A percentile compares a stretch with the other conserved stretches of the same genome.
phyloP scores from a whole-genome alignment of 2,888 invertebrate genomes.

The Euplagia quadripunctaria region DNA sequence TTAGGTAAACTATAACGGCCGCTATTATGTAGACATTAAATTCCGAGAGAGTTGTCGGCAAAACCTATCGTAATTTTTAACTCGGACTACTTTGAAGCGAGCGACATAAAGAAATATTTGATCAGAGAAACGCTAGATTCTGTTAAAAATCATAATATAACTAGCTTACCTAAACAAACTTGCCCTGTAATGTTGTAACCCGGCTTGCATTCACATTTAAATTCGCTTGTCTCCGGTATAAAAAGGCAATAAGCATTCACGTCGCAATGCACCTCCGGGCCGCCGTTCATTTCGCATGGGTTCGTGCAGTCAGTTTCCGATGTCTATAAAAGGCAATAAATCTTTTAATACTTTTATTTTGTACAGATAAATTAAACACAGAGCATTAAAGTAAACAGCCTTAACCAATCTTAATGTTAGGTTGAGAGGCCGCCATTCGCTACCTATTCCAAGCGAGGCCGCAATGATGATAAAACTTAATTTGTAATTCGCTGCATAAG shows the following conservation, averaged over 20 bases:
- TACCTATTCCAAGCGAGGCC: background rate
- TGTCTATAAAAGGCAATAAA: slow-evolving; percentile 81
- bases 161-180: slow-evolving; percentile 89
- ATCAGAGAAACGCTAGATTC: background rate
- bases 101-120: too few relatives aligned
- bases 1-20: too few relatives aligned
- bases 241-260: slow-evolving; percentile 95
- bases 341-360: background rate
- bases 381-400: too few relatives aligned
- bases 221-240: slow-evolving; percentile 93
- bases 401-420: too few relatives aligned
- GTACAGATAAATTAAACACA: too few relatives aligned
- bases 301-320: slow-evolving; percentile 95
- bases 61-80: too few relatives aligned
- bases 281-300: slow-evolving; percentile 95
- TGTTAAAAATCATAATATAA: background rate
- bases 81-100: too few relatives aligned
- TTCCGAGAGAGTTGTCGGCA: too few relatives aligned
- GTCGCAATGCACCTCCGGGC: slow-evolving; percentile 94
- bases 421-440: background rate
- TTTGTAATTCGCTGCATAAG: too few relatives aligned
- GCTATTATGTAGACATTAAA: too few relatives aligned
- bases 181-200: slow-evolving; percentile 96
- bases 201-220: slow-evolving; percentile 97
- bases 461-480: background rate